These are phyloP conservation scores for Alethe castanea DNA, from an alignment of 2,113 vertebrate species.

Conservation along the genomic window DNA sequence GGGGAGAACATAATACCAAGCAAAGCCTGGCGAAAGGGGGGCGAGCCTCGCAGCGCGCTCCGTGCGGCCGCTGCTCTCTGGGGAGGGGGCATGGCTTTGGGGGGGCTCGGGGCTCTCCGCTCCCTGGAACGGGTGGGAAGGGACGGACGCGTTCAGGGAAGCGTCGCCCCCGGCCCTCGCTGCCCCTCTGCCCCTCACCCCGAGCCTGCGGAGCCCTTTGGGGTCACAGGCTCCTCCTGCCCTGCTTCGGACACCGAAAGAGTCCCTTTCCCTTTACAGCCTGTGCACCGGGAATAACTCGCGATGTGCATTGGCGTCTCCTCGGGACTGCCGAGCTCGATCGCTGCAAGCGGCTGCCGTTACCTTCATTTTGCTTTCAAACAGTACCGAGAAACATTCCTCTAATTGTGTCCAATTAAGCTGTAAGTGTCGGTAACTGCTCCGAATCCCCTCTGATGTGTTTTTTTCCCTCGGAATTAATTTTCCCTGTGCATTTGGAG, in stretches of 20 bases:
- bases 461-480: not conserved
- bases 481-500: not conserved
- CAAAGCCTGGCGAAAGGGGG: not conserved
- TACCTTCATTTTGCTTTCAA: not conserved
- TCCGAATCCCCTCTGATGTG: not conserved
- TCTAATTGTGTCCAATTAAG: slow-evolving; percentile 36
- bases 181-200: not conserved
- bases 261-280: not conserved
- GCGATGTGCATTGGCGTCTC: rapidly evolving
- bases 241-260: not conserved
- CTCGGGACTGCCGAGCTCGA: not conserved
- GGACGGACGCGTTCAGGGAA: not conserved
- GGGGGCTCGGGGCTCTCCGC: not conserved
- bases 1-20: not conserved
- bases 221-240: not conserved
- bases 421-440: slow-evolving; percentile 6
- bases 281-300: not conserved
- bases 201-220: not conserved
- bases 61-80: not conserved
- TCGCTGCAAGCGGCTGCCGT: not conserved
- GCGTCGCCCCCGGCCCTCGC: not conserved
- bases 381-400: not conserved
- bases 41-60: not conserved
- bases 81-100: rapidly evolving
- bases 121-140: not conserved